These are phyloP conservation scores for Romanogobio albipinnatus DNA, from an alignment of 2,113 vertebrate genomes.

Conservation along the genomic window DNA sequence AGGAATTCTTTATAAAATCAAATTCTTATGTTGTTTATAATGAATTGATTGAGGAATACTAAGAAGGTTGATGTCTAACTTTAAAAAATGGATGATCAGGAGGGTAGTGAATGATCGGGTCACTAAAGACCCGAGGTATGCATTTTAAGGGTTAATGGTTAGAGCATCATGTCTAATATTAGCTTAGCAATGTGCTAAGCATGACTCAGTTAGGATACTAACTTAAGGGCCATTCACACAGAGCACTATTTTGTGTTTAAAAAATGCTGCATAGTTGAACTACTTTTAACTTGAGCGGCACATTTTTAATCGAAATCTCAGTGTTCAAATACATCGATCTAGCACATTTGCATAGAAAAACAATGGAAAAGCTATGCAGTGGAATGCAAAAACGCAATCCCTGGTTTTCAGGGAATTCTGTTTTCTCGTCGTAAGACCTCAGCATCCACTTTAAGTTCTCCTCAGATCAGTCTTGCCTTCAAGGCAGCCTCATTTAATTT, in stretches of 20 bases:
- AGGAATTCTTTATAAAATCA: no score
- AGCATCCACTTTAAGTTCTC: constrained; percentile 23
- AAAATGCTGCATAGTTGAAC: not conserved
- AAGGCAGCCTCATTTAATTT: constrained; percentile 35
- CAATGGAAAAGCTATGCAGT: not conserved
- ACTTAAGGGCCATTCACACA: not conserved
- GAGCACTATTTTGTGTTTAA: no score
- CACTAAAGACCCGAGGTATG: no score
- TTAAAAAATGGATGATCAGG: no score
- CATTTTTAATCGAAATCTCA: not conserved
- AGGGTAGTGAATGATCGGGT: no score
- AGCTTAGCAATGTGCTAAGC: not conserved
- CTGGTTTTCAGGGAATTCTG: not conserved
- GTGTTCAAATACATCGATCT: no score
- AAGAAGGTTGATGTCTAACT: no score
- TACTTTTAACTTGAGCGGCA: not conserved
- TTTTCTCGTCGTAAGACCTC: not conserved
- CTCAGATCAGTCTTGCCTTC: constrained; percentile 14
- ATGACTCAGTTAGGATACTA: not conserved
- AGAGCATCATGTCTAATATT: not conserved
- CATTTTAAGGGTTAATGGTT: no score
- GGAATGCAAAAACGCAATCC: not conserved
- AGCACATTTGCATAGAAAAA: not conserved
- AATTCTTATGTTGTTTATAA: no score
- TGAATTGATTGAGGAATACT: no score